Evolutionary conservation across 2,888 invertebrate species (phyloP), one percentile per base, ranked within the genome.

Genomic region (Xiphydria camelus): DNA sequence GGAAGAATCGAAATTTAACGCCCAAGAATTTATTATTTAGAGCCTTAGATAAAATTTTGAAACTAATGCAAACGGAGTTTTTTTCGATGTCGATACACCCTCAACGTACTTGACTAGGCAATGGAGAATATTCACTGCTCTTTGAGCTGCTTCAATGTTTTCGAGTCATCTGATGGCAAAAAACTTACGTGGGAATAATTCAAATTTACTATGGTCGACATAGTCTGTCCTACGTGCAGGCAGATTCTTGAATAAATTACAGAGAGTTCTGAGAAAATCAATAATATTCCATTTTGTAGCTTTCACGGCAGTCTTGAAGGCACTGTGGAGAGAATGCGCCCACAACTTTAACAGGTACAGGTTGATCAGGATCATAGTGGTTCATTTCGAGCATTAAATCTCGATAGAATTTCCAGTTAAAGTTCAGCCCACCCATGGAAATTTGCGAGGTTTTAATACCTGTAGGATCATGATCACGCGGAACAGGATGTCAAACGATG

Each of bases 291-390:
- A 66, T 2, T 44, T 34, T 7, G 54, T 50, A 36, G 40, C 46
- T 12, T 46, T 48, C n/a, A 59, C 48, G 2, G 59, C 65, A 6
- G 61, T 54, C 48, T 64, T 62, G 17, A 68, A 62, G 10, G 60
- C 56, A n/a, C 62, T 58, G 53, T 68, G 59, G 12, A 66, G 45
- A 12, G 55, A 51, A 44, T 68, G 67, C 4, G n/a, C n/a, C n/a
- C n/a, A n/a, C n/a, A n/a, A n/a, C n/a, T 66, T 51, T 12, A 69
- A 31, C 9, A 62, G 45, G 22, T 41, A 12, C 4, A 39, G 38
- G 36, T 52, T 45, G 25, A n/a, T n/a, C n/a, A n/a, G 39, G 10
- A 9, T 19, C 25, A 18, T 38, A 25, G 7, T 36, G 15, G 14
- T 44, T 33, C 32, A 18, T 32, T 32, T 32, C 19, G 6, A 10